Percentiles rank a stretch among this genome's conserved stretches.
Evolutionary conservation across 2,113 vertebrate species (phyloP).

Genomic region (Sinosuthora webbiana): DNA sequence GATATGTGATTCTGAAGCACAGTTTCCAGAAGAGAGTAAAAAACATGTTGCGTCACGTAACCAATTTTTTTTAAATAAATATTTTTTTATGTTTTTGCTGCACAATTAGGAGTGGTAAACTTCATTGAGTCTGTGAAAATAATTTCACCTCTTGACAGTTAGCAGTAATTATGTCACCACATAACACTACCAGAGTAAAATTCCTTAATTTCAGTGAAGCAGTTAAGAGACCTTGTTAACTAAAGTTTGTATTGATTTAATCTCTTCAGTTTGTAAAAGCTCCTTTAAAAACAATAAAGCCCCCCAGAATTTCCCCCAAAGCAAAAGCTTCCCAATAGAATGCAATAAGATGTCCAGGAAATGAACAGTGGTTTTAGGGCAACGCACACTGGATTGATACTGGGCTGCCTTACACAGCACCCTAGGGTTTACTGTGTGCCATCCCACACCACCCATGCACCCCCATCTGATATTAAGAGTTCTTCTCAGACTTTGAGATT

Average conservation of each 20-base stretch:
- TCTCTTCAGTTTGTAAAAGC: constrained; percentile 61
- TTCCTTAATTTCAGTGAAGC: constrained; percentile 31
- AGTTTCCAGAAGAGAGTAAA: constrained; percentile 57
- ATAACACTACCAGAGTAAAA: constrained; percentile 57
- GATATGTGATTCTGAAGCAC: constrained; percentile 43
- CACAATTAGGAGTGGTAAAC: constrained; percentile 39
- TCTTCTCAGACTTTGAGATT: background rate
- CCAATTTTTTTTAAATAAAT: constrained; percentile 22
- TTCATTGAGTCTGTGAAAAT: constrained; percentile 38
- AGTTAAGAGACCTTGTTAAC: constrained; percentile 22
- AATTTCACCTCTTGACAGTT: constrained; percentile 37
- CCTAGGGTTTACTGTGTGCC: background rate
- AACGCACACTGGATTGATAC: background rate
- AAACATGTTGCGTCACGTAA: constrained; percentile 30
- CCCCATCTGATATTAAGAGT: background rate
- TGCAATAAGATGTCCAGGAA: background rate
- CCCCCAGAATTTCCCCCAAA: background rate
- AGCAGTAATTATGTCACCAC: constrained; percentile 67
- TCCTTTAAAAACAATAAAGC: background rate
- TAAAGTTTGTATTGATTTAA: constrained; percentile 5
- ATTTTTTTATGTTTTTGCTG: constrained; percentile 32
- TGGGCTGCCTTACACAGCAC: background rate
- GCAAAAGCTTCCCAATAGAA: background rate
- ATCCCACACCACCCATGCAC: background rate
- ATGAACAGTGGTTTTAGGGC: background rate